phyloP scores from a whole-genome alignment of 2,888 invertebrate genomes.

The Brachypterus glaber region DNA sequence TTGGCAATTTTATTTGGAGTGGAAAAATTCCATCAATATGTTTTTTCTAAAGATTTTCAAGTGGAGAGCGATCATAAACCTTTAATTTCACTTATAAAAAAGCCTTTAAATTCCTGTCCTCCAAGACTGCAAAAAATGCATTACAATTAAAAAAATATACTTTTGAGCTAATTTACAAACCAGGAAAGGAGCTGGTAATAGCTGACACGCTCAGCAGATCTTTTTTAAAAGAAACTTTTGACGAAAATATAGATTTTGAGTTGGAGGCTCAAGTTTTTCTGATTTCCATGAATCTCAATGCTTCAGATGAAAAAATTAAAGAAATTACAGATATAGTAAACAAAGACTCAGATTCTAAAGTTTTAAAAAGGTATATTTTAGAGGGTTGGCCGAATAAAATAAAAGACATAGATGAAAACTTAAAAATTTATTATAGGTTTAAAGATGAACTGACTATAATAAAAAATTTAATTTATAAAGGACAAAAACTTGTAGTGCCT shows the following conservation, averaged over 20 bases:
- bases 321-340: constrained; percentile 14
- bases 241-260: constrained; percentile 13
- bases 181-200: constrained; percentile 21
- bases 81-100: constrained; percentile 8
- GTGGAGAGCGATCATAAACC: constrained; percentile 9
- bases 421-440: constrained; percentile 22
- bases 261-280: constrained; percentile 11
- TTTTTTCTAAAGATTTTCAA: not conserved
- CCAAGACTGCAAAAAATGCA: constrained; percentile 6
- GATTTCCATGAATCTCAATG: constrained; percentile 13
- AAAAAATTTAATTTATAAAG: constrained; percentile 20
- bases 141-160: constrained; percentile 19
- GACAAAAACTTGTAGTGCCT: constrained; percentile 21
- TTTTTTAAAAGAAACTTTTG: constrained; percentile 11
- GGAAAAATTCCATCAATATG: constrained; percentile 7
- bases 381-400: constrained; percentile 17
- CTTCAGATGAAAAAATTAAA: constrained; percentile 17
- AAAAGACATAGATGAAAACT: constrained; percentile 11
- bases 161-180: constrained; percentile 17
- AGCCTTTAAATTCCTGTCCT: constrained; percentile 4
- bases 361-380: constrained; percentile 12
- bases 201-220: constrained; percentile 16
- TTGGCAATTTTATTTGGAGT: constrained; percentile 4
- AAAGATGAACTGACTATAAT: constrained; percentile 21
- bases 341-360: constrained; percentile 11